These are phyloP conservation scores for Rhyzopertha dominica DNA, from an alignment of 1,140 invertebrate genomes.

Conservation along the genomic window DNA sequence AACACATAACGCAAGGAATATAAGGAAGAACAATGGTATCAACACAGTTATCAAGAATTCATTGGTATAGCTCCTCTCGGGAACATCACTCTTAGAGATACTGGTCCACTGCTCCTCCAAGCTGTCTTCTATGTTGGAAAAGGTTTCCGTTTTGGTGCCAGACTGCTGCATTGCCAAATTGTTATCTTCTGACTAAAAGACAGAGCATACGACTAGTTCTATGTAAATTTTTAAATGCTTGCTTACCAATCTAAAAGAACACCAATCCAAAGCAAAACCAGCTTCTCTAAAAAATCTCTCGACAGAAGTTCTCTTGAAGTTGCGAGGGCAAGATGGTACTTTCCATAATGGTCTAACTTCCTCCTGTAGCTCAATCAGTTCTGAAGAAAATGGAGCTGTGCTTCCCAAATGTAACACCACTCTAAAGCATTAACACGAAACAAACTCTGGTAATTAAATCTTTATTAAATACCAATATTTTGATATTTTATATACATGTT, in stretches of 20 bases:
- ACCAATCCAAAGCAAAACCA: conserved; percentile 82
- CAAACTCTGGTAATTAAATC: conserved; percentile 4
- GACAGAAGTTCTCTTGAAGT: conserved; percentile 79
- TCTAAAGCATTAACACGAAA: conserved; percentile 49
- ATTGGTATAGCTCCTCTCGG: conserved; percentile 62
- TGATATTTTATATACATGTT: too few relatives aligned
- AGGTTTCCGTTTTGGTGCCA: conserved; percentile 31
- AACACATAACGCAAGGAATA: conserved; percentile 60
- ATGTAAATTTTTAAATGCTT: background rate
- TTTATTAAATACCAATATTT: background rate
- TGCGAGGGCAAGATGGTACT: conserved; percentile 65
- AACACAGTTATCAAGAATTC: conserved; percentile 69
- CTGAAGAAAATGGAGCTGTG: conserved; percentile 63
- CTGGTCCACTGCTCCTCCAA: conserved; percentile 52
- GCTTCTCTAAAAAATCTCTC: conserved; percentile 76
- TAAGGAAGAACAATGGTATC: conserved; percentile 61
- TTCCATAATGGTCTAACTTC: conserved; percentile 77
- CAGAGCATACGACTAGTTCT: conserved; percentile 1
- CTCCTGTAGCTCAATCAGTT: conserved; percentile 68
- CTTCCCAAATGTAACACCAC: conserved; percentile 78
- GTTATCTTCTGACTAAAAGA: conserved; percentile 44
- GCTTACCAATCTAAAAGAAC: conserved; percentile 74
- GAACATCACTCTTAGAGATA: conserved; percentile 55
- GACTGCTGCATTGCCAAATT: conserved; percentile 41
- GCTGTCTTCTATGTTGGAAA: conserved; percentile 23